phyloP scores from a whole-genome alignment of 2,888 invertebrate genomes.

The Sinhomidia bicolor region DNA sequence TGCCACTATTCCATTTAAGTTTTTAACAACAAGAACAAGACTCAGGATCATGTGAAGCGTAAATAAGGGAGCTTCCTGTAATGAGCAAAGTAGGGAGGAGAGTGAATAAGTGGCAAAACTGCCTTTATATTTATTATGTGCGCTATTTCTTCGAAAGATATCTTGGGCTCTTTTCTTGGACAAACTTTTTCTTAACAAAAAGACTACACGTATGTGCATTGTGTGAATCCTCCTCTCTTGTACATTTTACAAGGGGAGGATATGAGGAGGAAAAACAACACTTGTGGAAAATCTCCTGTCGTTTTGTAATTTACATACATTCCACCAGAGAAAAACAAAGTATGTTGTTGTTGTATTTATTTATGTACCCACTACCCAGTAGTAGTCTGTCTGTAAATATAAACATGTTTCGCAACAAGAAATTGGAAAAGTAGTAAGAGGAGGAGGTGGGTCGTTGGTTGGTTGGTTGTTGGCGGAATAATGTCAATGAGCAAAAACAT shows the following conservation, averaged over 20 bases:
- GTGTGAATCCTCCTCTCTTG: too few relatives aligned
- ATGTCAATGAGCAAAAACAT: neutral
- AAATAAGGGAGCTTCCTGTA: neutral
- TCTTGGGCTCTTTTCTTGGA: too few relatives aligned
- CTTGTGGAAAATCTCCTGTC: constrained; percentile 45
- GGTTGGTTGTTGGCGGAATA: too few relatives aligned
- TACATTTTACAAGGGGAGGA: too few relatives aligned
- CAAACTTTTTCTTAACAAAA: constrained; percentile 21
- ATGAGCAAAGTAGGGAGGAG: neutral
- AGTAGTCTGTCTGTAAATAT: neutral
- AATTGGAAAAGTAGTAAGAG: neutral
- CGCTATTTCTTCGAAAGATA: neutral
- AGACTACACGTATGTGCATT: too few relatives aligned
- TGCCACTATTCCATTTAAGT: constrained; percentile 6
- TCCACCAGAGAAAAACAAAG: constrained; percentile 36
- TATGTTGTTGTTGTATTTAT: too few relatives aligned
- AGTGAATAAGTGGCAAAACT: neutral
- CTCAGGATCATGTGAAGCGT: constrained; percentile 7
- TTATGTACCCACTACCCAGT: too few relatives aligned
- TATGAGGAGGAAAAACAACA: neutral
- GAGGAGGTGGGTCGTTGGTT: too few relatives aligned
- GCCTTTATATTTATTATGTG: neutral
- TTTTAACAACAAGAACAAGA: neutral
- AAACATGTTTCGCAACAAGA: constrained; percentile 28
- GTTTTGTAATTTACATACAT: constrained; percentile 57